Base-by-base conservation (phyloP, 2,113 vertebrate genomes). In the Eclectus roratus region DNA sequence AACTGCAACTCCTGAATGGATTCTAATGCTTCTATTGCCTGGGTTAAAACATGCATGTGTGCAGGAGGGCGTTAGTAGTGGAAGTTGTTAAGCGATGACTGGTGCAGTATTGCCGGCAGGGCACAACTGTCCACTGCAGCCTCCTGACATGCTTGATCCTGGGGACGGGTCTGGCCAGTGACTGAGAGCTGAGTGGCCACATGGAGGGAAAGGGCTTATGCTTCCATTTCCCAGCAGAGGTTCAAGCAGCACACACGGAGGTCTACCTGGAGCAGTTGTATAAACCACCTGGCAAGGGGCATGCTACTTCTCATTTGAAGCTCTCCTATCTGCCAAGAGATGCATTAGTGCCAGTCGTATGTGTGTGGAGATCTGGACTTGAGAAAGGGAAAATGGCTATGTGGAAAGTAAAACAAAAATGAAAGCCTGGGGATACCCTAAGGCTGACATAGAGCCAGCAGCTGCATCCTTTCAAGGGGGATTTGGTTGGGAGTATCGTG, bases 141-240 rank as follows among this genome's bases (percentile, higher is more conserved):
- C 44, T 90, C 44, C 46, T 41, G 68, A 21, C 16, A 19, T 31
- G 6, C 28, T 70, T 77, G 53, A n/a, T 80, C 24, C 13, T 35
- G 20, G 37, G 20, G 14, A 27, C 1, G 6, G 21, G 0, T 39
- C n/a, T 84, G 58, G 23, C 29, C n/a, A 44, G 35, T 0, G 2
- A 16, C 61, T 74, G 50, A 41, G 23, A 65, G 35, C n/a, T 46
- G 29, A 44, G 20, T 14, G 58, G 66, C n/a, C 28, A n/a, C 13
- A 5, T 25, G 47, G 71, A 81, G 12, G 11, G 55, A 66, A 65
- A 66, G 29, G 41, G 24, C 24, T 89, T 7, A 23, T 1, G 3
- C 11, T 72, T 37, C 7, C 1, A 10, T 85, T 79, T 85, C 60
- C 21, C 41, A 47, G 29, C 37, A 52, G 33, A 61, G 35, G 29